Base-by-base conservation (phyloP, 2,888 invertebrate species). In the Iselma pallidipennis region DNA sequence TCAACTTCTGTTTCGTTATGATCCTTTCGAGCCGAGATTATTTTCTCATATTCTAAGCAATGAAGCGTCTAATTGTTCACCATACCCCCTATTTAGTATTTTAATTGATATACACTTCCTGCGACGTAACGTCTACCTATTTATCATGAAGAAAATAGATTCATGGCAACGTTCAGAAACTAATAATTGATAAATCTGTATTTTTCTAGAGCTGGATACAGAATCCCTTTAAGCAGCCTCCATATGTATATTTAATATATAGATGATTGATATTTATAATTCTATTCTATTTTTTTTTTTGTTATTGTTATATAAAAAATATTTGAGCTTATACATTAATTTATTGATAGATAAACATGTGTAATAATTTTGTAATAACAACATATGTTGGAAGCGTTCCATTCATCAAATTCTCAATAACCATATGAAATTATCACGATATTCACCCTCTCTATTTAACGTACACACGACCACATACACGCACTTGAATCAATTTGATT, bases 361-460 rank as follows among this genome's bases (percentile, higher is more conserved):
- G 9, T 37, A 37, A 59, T 59, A 45, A 59, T 55, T 55, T 55
- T 59, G 50, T 55, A 55, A 59, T 59, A 59, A 59, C 57, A 61
- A 57, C 61, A 61, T 61, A 61, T 61, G 61, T 49, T 57, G 61
- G 56, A 52, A 51, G 56, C 56, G 53, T 57, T 61, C 57, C 61
- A 53, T 42, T 57, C 49, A 61, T 49, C 49, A 57, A 49, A 48
- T 51, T 61, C 37, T 61, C 53, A 61, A 61, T 61, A 16, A 16
- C 37, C 37, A 7, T 16, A 37, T 37, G 19, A 37, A 37, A 37
- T 37, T 37, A 37, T 19, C 37, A 16, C 7, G n/a, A 37, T 16
- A 19, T 37, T 37, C n/a, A n/a, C n/a, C n/a, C 37, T 37, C 16
- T 26, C 26, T 37, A 14, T 16, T 37, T 37, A n/a, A n/a, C n/a